A percentile compares a stretch with the other conserved stretches of the same genome.
Conservation (phyloP, 2,797 vertebrate genomes). For the Tachyglossus aculeatus region DNA sequence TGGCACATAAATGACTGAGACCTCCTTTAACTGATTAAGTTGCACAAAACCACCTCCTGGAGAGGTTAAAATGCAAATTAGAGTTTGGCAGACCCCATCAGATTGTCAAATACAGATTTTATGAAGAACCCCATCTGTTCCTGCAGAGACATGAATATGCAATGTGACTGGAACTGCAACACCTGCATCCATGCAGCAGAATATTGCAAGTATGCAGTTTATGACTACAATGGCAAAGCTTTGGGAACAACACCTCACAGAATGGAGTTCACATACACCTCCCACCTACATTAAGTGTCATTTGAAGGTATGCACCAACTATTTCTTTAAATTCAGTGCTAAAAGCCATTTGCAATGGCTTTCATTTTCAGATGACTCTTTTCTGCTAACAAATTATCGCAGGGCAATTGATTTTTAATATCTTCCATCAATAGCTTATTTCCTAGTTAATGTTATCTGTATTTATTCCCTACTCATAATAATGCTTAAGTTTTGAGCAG, state of each 20-base stretch:
- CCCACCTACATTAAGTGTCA: no score
- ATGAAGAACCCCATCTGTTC: conserved; percentile 67
- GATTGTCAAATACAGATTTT: conserved; percentile 60
- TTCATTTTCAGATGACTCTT: no score
- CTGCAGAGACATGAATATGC: conserved; percentile 53
- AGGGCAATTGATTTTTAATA: neutral
- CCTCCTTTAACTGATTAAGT: conserved; percentile 42
- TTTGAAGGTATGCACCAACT: neutral
- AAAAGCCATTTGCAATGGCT: neutral
- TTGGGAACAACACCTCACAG: no score
- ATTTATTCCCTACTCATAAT: rapidly evolving
- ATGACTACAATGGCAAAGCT: no score
- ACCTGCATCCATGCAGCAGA: conserved; percentile 36
- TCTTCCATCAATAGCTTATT: rapidly evolving
- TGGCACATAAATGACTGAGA: conserved; percentile 10
- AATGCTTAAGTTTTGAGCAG: no score
- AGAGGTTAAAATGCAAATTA: conserved; percentile 62
- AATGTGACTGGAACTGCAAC: conserved; percentile 51
- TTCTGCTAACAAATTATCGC: rapidly evolving
- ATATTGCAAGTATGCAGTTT: conserved; percentile 43
- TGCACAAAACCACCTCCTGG: conserved; percentile 20
- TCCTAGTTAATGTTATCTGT: neutral
- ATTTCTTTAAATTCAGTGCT: rapidly evolving
- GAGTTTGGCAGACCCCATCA: conserved; percentile 64
- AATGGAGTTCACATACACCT: no score